These are phyloP conservation scores for Spongia lamella DNA, from an alignment of 37 sponge, comb jelly and placozoan species.

Conservation along the genomic window DNA sequence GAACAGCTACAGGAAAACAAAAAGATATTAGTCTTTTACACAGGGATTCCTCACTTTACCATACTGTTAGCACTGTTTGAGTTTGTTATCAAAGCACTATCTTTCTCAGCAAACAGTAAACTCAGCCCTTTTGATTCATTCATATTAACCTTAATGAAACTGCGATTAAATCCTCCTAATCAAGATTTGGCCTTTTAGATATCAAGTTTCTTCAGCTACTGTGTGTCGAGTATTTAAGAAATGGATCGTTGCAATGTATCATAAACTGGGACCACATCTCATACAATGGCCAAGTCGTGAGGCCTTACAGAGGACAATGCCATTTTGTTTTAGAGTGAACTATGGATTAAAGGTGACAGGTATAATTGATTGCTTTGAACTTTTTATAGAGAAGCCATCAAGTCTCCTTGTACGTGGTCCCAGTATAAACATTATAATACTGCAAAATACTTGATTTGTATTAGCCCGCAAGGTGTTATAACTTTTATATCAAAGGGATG, in stretches of 20 bases:
- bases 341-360: no score
- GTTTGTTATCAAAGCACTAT: no score
- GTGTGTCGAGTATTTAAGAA: constrained; percentile 9
- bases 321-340: no score
- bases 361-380: no score
- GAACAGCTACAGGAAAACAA: no score
- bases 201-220: constrained; percentile 14
- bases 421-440: constrained; percentile 56
- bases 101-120: neutral
- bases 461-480: constrained; percentile 33
- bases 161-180: constrained; percentile 9
- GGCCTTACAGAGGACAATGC: no score
- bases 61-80: no score
- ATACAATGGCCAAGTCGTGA: constrained; percentile 51
- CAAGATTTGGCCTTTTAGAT: constrained; percentile 31
- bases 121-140: constrained; percentile 24
- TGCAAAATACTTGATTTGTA: constrained; percentile 40
- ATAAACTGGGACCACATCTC: constrained; percentile 13
- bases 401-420: constrained; percentile 50
- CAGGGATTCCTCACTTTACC: no score
- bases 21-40: no score
- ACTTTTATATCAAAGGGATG: no score
- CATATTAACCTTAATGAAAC: constrained; percentile 11
- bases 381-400: constrained; percentile 52
- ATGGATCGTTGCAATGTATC: constrained; percentile 1